Conservation (phyloP, 2,888 invertebrate genomes). For the Aplocera efformata region DNA sequence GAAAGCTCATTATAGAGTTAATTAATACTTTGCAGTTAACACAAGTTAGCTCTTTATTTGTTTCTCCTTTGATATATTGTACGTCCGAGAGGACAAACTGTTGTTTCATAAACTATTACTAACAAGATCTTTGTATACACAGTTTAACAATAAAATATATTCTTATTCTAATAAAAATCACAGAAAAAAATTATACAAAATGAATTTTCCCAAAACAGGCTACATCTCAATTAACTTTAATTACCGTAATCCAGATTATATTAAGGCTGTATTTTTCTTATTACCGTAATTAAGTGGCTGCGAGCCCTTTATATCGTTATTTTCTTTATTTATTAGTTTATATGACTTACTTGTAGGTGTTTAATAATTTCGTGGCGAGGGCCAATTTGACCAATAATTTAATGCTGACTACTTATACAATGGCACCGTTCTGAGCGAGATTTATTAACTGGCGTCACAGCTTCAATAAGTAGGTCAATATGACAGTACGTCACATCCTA, state of each 20-base stretch:
- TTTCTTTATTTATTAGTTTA: constrained; percentile 30
- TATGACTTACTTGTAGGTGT: constrained; percentile 32
- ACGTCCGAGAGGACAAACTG: too few relatives aligned
- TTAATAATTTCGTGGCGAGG: constrained; percentile 42
- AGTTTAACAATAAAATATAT: too few relatives aligned
- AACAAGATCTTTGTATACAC: too few relatives aligned
- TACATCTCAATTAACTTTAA: constrained; percentile 14
- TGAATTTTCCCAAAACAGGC: background rate
- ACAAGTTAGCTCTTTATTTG: too few relatives aligned
- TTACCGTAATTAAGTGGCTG: constrained; percentile 15
- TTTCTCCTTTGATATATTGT: too few relatives aligned
- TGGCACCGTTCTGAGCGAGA: constrained; percentile 33
- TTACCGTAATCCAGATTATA: constrained; percentile 15
- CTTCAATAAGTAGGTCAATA: too few relatives aligned
- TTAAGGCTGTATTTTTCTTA: constrained; percentile 15
- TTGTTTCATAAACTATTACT: too few relatives aligned
- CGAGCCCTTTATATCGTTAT: constrained; percentile 11
- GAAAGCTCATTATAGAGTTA: too few relatives aligned
- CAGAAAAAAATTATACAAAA: too few relatives aligned
- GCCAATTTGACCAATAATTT: constrained; percentile 40
- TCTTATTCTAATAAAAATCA: too few relatives aligned
- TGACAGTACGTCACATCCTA: too few relatives aligned
- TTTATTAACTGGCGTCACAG: background rate
- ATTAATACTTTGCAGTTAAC: too few relatives aligned
- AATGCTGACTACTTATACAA: constrained; percentile 35